Conservation (phyloP, 2,113 vertebrate species). For the Malurus cyaneus region DNA sequence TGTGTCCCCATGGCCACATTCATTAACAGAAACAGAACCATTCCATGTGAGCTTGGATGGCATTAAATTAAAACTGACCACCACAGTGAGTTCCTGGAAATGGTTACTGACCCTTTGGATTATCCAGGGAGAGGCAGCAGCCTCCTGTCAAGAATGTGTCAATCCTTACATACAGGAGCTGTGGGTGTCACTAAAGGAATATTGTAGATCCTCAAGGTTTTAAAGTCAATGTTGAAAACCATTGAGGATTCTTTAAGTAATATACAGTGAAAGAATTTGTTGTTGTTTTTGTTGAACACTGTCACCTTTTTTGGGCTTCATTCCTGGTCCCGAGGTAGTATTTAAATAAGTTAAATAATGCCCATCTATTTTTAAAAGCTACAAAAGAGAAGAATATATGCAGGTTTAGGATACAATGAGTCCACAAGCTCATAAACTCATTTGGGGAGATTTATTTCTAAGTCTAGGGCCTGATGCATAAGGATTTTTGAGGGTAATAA, state of each 20-base stretch:
- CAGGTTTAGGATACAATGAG: neutral
- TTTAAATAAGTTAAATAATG: neutral
- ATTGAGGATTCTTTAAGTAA: neutral
- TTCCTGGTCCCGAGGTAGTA: neutral
- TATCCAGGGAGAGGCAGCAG: neutral
- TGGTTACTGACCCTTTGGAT: neutral
- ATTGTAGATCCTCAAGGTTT: neutral
- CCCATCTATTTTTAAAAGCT: neutral
- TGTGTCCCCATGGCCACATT: neutral
- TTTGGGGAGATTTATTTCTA: neutral
- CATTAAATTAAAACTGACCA: neutral
- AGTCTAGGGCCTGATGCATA: neutral
- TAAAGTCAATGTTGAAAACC: neutral
- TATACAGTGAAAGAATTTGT: neutral
- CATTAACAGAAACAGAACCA: neutral
- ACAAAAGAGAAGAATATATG: neutral
- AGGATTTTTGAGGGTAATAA: conserved; percentile 5
- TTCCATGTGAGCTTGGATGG: neutral
- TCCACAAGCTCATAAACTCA: conserved; percentile 15
- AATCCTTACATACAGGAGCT: neutral
- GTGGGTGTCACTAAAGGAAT: neutral
- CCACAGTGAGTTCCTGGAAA: accelerated
- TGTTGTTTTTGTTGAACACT: neutral
- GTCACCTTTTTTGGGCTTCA: neutral
- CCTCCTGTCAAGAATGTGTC: neutral